Percentiles rank a stretch among this genome's conserved stretches.
Conservation (phyloP, 2,888 invertebrate species). For the Oscheius onirici region DNA sequence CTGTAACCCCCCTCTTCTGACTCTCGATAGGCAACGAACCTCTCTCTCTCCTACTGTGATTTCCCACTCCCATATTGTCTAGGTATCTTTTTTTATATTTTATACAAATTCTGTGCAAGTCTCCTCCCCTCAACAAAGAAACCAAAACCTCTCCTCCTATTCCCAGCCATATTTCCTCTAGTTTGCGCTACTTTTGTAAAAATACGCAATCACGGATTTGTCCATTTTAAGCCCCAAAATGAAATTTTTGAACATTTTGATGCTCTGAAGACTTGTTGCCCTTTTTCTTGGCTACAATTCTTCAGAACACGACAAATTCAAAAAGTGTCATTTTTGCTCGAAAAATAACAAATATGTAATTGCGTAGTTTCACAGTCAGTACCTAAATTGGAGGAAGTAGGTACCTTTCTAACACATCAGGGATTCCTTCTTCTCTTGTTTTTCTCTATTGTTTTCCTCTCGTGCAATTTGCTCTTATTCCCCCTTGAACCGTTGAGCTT, state of each 20-base stretch:
- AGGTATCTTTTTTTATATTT: background rate
- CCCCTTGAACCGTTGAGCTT: constrained; percentile 37
- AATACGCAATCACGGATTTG: no score
- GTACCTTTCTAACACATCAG: constrained; percentile 27
- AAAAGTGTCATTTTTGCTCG: no score
- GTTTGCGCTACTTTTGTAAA: no score
- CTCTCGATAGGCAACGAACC: constrained; percentile 28
- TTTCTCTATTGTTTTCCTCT: constrained; percentile 1
- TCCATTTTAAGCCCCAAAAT: no score
- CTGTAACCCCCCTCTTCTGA: constrained; percentile 50
- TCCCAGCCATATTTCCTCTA: no score
- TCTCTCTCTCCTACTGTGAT: constrained; percentile 19
- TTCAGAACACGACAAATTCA: no score
- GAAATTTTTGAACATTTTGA: no score
- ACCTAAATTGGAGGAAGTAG: no score
- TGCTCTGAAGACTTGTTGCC: no score
- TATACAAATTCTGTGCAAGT: constrained; percentile 8
- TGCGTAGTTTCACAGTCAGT: no score
- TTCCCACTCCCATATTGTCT: constrained; percentile 17
- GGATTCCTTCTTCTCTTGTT: constrained; percentile 21
- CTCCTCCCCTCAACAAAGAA: background rate
- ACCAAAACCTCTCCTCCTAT: background rate
- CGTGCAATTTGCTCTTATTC: constrained; percentile 6
- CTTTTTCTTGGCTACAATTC: no score
- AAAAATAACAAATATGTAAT: no score